Evolutionary conservation across 1,140 invertebrate species (phyloP).

Genomic region (Samia ricini): DNA sequence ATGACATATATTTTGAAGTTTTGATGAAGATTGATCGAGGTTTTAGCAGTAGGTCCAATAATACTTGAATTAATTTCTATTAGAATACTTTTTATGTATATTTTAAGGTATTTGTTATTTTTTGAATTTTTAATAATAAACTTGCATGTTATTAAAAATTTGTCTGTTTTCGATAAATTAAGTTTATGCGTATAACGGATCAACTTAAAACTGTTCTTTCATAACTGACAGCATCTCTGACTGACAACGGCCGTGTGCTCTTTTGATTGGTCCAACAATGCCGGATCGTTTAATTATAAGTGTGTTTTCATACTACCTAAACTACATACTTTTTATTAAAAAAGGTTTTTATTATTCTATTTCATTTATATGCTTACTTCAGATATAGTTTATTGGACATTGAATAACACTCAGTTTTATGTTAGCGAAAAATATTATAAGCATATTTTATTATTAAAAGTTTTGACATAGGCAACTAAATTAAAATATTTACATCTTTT

Average conservation of each 20-base stretch:
- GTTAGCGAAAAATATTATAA: not conserved
- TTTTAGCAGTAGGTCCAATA: not conserved
- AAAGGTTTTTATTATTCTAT: not conserved
- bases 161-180: not conserved
- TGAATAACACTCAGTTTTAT: not conserved
- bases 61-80: too few relatives aligned
- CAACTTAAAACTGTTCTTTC: not conserved
- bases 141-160: not conserved
- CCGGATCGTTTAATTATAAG: not conserved
- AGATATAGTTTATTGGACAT: not conserved
- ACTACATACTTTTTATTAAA: not conserved
- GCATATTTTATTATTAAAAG: not conserved
- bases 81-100: not conserved
- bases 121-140: too few relatives aligned
- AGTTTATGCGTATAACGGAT: not conserved
- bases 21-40: not conserved
- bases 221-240: too few relatives aligned
- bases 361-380: not conserved
- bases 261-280: constrained; percentile 29
- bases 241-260: constrained; percentile 19
- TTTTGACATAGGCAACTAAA: too few relatives aligned
- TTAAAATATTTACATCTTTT: too few relatives aligned
- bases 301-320: not conserved
- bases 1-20: constrained; percentile 8
- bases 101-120: not conserved